These are phyloP conservation scores for Aromia moschata DNA, from an alignment of 2,888 invertebrate genomes.

Conservation along the genomic window DNA sequence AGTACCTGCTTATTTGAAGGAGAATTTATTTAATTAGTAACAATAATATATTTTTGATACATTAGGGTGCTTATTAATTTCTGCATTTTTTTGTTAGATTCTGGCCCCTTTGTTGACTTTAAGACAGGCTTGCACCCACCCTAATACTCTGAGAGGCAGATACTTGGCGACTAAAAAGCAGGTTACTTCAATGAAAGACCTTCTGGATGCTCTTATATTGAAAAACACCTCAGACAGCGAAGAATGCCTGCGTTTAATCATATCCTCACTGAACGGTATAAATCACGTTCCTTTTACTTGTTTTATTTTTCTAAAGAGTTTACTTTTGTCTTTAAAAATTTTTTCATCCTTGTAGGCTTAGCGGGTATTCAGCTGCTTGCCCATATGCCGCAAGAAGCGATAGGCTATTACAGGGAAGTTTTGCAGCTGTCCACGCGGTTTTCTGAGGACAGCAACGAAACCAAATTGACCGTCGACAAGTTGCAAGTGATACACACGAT, in stretches of 20 bases:
- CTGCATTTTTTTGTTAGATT: slow-evolving; percentile 59
- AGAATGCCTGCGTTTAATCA: slow-evolving; percentile 69
- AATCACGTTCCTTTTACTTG: too few species aligned
- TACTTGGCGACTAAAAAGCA: slow-evolving; percentile 66
- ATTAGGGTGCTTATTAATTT: slow-evolving; percentile 1
- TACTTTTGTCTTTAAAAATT: too few species aligned
- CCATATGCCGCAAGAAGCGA: slow-evolving; percentile 66
- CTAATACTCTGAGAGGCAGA: slow-evolving; percentile 69
- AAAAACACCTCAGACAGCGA: slow-evolving; percentile 71
- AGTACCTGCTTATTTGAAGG: too few species aligned
- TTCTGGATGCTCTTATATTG: slow-evolving; percentile 72
- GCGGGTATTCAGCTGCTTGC: slow-evolving; percentile 72
- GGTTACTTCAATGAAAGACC: slow-evolving; percentile 70
- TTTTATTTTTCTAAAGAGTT: too few species aligned
- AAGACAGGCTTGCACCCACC: slow-evolving; percentile 77
- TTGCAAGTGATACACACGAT: slow-evolving; percentile 74
- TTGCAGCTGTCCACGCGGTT: slow-evolving; percentile 63
- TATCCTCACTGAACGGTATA: slow-evolving; percentile 75
- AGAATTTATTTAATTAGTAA: too few species aligned
- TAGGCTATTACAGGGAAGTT: slow-evolving; percentile 70
- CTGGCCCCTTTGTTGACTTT: slow-evolving; percentile 72
- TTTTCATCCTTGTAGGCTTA: slow-evolving; percentile 66
- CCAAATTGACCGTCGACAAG: slow-evolving; percentile 68
- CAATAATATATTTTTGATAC: too few species aligned
- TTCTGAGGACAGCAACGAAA: slow-evolving; percentile 59